phyloP scores from a whole-genome alignment of 2,113 vertebrate species.

The Mobula hypostoma region DNA sequence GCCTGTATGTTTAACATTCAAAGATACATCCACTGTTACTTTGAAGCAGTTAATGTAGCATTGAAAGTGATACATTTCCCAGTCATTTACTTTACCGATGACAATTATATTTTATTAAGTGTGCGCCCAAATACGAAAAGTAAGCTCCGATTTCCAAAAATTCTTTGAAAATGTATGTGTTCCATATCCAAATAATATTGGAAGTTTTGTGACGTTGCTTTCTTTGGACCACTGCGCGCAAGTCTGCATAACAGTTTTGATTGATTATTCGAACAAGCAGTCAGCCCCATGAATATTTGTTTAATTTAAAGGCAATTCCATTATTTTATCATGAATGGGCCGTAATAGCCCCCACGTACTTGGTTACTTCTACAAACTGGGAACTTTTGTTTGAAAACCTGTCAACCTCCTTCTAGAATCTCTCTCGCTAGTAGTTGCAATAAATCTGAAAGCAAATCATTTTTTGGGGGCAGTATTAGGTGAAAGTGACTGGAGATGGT shows the following conservation, averaged over 20 bases:
- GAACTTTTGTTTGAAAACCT: neutral
- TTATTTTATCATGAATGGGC: neutral
- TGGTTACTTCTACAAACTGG: neutral
- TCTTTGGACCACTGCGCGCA: neutral
- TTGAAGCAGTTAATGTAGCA: neutral
- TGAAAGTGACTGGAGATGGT: neutral
- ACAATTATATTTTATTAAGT: neutral
- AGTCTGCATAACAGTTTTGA: neutral
- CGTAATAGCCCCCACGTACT: no score
- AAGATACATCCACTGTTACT: neutral
- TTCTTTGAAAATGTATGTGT: neutral
- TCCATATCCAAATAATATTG: neutral
- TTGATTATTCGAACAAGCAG: neutral
- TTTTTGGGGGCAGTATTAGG: neutral
- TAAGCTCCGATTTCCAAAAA: neutral
- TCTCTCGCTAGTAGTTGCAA: neutral
- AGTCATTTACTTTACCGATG: neutral
- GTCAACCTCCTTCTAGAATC: neutral
- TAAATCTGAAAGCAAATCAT: neutral
- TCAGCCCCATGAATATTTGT: neutral
- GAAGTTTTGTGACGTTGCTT: neutral
- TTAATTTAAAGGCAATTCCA: neutral
- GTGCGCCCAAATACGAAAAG: neutral
- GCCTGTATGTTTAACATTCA: neutral
- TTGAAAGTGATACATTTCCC: neutral